Percentiles rank a stretch among this genome's conserved stretches.
phyloP scores from a whole-genome alignment of 1,140 invertebrate genomes.

The Diachasma alloeum region DNA sequence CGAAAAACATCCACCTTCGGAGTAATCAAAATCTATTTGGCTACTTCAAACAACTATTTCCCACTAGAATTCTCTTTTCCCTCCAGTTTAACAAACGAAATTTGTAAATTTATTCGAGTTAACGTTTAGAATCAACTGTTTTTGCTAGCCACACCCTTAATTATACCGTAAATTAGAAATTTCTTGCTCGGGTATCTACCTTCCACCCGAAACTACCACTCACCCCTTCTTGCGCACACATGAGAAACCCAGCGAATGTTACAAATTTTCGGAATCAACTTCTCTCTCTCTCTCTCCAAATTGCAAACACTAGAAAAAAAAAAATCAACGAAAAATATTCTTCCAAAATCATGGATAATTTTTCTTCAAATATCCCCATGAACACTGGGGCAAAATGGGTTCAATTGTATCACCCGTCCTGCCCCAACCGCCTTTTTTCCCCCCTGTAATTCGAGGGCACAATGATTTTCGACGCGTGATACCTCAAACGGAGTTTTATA shows the following conservation, averaged over 20 bases:
- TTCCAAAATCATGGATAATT: too few relatives aligned
- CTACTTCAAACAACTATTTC: too few relatives aligned
- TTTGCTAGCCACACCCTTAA: slow-evolving; percentile 36
- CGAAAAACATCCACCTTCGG: too few relatives aligned
- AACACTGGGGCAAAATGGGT: too few relatives aligned
- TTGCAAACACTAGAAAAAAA: neutral
- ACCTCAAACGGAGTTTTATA: neutral
- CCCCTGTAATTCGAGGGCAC: too few relatives aligned
- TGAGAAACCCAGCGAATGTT: neutral
- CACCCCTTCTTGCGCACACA: neutral
- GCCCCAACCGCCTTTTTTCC: too few relatives aligned
- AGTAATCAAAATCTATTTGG: too few relatives aligned
- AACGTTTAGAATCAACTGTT: slow-evolving; percentile 17
- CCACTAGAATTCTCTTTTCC: slow-evolving; percentile 2
- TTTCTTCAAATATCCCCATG: too few relatives aligned
- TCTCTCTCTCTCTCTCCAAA: neutral
- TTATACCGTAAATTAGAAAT: slow-evolving; percentile 43
- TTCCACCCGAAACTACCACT: slow-evolving; percentile 5
- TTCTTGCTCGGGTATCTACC: slow-evolving; percentile 29
- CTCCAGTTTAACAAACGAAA: neutral
- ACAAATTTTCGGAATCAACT: neutral
- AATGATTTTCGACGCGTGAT: too few relatives aligned
- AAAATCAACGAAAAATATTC: neutral
- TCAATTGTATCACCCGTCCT: too few relatives aligned
- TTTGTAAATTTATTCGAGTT: neutral